Base-by-base conservation (phyloP, 1,140 invertebrate genomes). In the Drosophila virilis region DNA sequence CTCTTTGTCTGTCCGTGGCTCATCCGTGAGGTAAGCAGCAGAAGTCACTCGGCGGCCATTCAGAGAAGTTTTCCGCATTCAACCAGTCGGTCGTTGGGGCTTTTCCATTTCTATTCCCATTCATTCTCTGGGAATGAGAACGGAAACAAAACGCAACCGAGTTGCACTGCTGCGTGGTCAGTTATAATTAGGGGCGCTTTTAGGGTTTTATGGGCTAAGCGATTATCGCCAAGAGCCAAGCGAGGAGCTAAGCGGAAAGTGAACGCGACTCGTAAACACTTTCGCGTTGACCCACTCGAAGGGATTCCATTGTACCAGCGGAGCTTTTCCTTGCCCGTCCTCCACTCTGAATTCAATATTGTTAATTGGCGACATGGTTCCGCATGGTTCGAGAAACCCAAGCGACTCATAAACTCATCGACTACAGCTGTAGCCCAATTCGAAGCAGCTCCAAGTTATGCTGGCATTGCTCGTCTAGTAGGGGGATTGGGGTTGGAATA, bases 151-250 rank as follows among this genome's bases (percentile, higher is more conserved):
- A 59, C 74, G 52, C 81, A 85, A 85, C 59, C 54, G 77, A 73
- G 76, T 76, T 86, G 82, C 82, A 81, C 71, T 78, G 68, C 82
- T 83, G 82, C 83, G 83, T 86, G 82, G 83, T 86, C 83, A 86
- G 82, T 86, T 86, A 86, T 86, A 86, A 86, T 86, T 86, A 86
- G 83, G 71, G 64, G 57, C 60, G 58, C 70, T 67, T 75, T 70
- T 60, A 46, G 69, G 71, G 71, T 66, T 84, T 84, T 85, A 81
- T 77, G 82, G 77, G 51, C 48, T 45, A 50, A 51, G 68, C 82
- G 82, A 86, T 86, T 86, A 86, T 52, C 50, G 40, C 35, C 22
- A 65, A 64, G 40, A 35, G 17, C 37, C 28, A 50, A 13, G 28
- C 17, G 51, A 22, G 5, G 8, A 38, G 35, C 10, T 33, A 48